A percentile compares a stretch with the other conserved stretches of the same genome.
Evolutionary conservation across 2,113 vertebrate species (phyloP).

Genomic region (Machaerirhynchus nigripectus): DNA sequence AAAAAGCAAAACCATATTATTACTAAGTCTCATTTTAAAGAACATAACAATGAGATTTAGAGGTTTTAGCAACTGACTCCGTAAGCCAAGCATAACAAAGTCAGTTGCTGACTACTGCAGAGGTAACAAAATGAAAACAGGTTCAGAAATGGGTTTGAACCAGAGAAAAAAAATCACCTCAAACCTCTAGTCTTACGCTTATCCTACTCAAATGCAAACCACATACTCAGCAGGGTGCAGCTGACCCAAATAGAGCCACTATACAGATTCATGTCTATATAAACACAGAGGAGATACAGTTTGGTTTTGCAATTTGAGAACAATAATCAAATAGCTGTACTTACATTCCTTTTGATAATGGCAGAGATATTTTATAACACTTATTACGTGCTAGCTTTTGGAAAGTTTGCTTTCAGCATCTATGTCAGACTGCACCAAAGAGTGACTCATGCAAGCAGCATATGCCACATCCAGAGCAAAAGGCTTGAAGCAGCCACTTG

Average conservation of each 20-base stretch:
- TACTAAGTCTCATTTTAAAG: neutral
- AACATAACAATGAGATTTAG: neutral
- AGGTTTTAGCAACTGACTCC: neutral
- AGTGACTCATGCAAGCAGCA: constrained; percentile 8
- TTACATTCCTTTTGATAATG: neutral
- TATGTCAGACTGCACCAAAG: neutral
- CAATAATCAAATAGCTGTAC: neutral
- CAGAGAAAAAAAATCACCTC: neutral
- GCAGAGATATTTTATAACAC: neutral
- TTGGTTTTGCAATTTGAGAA: neutral
- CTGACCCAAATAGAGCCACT: neutral
- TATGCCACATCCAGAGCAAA: neutral
- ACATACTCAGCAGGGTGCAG: neutral
- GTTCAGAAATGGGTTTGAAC: neutral
- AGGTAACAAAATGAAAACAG: neutral
- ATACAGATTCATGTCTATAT: neutral
- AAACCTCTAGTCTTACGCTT: neutral
- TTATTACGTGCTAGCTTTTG: neutral
- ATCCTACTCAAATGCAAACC: neutral
- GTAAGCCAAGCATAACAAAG: neutral
- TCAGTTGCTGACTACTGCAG: neutral
- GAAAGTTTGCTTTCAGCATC: neutral
- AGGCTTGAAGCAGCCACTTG: neutral
- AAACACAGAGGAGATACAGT: neutral
- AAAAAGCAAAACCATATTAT: neutral